These are phyloP conservation scores for Tetragonisca angustula DNA, from an alignment of 2,888 invertebrate species.

Conservation along the genomic window DNA sequence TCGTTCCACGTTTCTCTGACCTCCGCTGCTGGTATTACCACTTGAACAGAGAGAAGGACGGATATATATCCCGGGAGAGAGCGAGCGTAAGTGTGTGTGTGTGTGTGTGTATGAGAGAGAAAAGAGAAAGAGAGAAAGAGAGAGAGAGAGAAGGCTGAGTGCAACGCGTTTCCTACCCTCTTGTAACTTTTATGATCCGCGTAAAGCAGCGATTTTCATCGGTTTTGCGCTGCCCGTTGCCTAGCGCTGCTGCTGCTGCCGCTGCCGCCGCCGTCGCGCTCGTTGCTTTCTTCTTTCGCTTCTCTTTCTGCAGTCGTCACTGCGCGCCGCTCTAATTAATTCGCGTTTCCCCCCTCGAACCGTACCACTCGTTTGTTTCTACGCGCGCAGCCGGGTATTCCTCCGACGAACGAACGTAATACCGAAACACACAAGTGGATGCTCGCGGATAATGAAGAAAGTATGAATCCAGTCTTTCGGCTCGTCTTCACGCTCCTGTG, in stretches of 20 bases:
- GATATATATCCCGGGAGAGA: slow-evolving; percentile 4
- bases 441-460: slow-evolving; percentile 48
- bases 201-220: slow-evolving; percentile 77
- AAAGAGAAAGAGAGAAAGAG: neutral
- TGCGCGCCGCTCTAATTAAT: slow-evolving; percentile 60
- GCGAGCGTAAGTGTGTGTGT: too few species aligned
- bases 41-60: slow-evolving; percentile 60
- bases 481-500: neutral
- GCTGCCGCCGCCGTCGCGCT: neutral
- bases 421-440: slow-evolving; percentile 53
- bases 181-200: slow-evolving; percentile 80
- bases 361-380: slow-evolving; percentile 37
- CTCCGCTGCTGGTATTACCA: slow-evolving; percentile 66
- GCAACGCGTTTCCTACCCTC: slow-evolving; percentile 74
- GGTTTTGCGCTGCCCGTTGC: slow-evolving; percentile 51
- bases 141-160: slow-evolving; percentile 36
- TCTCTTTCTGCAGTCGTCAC: slow-evolving; percentile 57
- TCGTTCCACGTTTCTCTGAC: slow-evolving; percentile 66
- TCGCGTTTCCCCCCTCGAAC: slow-evolving; percentile 42
- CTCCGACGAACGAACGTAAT: slow-evolving; percentile 53
- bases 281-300: slow-evolving; percentile 40
- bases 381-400: slow-evolving; percentile 8
- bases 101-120: too few species aligned
- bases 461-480: slow-evolving; percentile 28
- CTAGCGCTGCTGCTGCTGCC: slow-evolving; percentile 48